Base-by-base conservation (phyloP, 2,113 vertebrate species). In the Diphyllodes magnificus region DNA sequence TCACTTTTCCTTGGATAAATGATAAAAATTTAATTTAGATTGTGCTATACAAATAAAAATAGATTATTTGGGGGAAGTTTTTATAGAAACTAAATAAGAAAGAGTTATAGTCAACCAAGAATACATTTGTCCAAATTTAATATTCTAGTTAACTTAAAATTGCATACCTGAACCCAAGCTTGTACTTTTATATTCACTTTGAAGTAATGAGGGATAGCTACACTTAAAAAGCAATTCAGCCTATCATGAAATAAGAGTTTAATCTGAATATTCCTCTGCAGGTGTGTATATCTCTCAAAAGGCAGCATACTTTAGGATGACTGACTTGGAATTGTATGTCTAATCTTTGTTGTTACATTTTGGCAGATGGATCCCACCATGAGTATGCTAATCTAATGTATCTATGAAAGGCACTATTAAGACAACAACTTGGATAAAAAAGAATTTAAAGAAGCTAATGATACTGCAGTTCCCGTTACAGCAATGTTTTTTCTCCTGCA, bases 351-450 rank as follows among this genome's bases (percentile, higher is more conserved):
- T 81, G 53, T 42, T 78, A 51, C 11, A 39, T 76, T 90, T 93
- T 90, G 66, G 42, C 76, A 93, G 76, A 66, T 78, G 24, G 45
- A 81, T 85, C 66, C 45, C n/a, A 82, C 75, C 42, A 30, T 28
- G 54, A 82, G 18, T 80, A 87, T 80, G 66, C 31, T 90, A 82
- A 91, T 54, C 10, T 53, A 69, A 89, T 13, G 16, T 23, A 31
- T 51, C 61, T 92, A 30, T 72, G 81, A 92, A 64, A 95, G 53
- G 40, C 28, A 68, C 40, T 92, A 84, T 91, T 85, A 89, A 91
- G 45, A 88, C 22, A 83, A 68, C n/a, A 93, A 61, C 66, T 47
- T 72, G 22, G 39, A 77, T 85, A 16, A 88, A 93, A 94, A 88
- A 63, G 42, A 82, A 61, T 77, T 88, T 51, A 77, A 77, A 82